phyloP scores from a whole-genome alignment of 1,140 invertebrate genomes.

The Aphis craccivora region DNA sequence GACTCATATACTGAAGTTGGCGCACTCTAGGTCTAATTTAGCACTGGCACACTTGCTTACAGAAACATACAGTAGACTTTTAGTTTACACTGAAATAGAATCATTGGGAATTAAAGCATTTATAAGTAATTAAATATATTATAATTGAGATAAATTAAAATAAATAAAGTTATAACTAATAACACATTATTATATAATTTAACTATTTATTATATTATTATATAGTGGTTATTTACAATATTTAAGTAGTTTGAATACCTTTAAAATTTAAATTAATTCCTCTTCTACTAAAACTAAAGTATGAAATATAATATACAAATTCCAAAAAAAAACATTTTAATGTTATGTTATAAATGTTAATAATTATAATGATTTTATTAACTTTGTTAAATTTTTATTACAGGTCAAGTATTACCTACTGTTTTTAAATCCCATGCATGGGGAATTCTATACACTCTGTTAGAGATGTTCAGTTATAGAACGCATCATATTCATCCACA shows the following conservation, averaged over 20 bases:
- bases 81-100: conserved; percentile 97
- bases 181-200: neutral
- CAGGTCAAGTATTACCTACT: conserved; percentile 84
- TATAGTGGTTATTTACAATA: neutral
- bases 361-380: neutral
- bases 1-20: conserved; percentile 85
- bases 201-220: too few relatives aligned
- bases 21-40: conserved; percentile 83
- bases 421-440: conserved; percentile 93
- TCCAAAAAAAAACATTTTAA: too few relatives aligned
- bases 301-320: too few relatives aligned
- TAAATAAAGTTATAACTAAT: neutral
- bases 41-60: conserved; percentile 87
- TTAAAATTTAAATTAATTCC: too few relatives aligned
- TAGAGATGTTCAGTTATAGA: conserved; percentile 96
- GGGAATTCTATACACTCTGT: conserved; percentile 90
- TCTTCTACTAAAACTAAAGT: too few relatives aligned
- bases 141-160: conserved; percentile 36
- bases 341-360: neutral
- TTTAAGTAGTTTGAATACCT: neutral
- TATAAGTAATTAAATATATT: conserved; percentile 75
- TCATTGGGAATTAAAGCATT: conserved; percentile 96
- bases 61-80: conserved; percentile 90
- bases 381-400: neutral
- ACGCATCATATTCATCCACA: conserved; percentile 96